Evolutionary conservation across 2,888 invertebrate genomes (phyloP).

Genomic region (Mythimna pallens): DNA sequence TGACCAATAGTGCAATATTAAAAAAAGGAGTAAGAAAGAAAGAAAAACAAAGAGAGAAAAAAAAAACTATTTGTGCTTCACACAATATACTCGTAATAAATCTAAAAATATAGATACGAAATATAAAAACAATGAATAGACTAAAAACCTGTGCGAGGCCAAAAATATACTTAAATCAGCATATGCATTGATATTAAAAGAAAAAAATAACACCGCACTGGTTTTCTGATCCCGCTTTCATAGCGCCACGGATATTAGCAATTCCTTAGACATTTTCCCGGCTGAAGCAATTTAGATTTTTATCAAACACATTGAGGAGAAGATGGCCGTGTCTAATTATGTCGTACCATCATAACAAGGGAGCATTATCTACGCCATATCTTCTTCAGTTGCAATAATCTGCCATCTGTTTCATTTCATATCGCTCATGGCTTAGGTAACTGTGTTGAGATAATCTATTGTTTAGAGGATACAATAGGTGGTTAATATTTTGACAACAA

Average conservation of each 20-base stretch:
- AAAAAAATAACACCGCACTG: no score
- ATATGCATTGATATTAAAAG: no score
- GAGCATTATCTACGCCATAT: not conserved
- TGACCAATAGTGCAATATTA: not conserved
- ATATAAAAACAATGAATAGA: no score
- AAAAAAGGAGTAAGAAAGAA: no score
- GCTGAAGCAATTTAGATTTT: not conserved
- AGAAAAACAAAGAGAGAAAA: no score
- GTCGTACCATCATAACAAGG: not conserved
- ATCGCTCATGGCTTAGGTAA: not conserved
- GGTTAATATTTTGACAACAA: conserved; percentile 13
- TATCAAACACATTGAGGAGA: not conserved
- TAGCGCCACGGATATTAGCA: no score
- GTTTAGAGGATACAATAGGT: conserved; percentile 33
- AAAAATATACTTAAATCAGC: no score
- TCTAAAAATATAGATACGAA: no score
- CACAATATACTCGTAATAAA: no score
- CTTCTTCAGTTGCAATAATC: not conserved
- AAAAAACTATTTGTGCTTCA: no score
- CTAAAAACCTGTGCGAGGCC: no score
- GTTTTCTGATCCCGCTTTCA: no score
- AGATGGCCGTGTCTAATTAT: not conserved
- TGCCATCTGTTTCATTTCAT: not conserved
- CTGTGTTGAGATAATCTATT: conserved; percentile 21
- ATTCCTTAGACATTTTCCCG: not conserved